Evolutionary conservation across 2,113 vertebrate species (phyloP).

Genomic region (Callospermophilus lateralis): DNA sequence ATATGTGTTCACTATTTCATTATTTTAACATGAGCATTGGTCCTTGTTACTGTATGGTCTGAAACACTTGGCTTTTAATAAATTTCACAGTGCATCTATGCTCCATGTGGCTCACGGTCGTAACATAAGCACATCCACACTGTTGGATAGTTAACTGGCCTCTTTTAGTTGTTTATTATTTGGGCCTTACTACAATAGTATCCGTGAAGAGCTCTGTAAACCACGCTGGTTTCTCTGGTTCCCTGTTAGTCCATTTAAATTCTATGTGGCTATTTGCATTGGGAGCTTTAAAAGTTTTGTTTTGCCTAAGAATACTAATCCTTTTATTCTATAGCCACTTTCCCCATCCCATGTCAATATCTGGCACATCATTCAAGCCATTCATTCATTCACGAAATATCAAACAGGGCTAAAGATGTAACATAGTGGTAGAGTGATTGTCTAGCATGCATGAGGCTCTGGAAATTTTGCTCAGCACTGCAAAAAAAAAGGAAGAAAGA

Average conservation of each 20-base stretch:
- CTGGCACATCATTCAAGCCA: not conserved
- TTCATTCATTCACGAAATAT: not conserved
- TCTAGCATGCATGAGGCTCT: no score
- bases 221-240: not conserved
- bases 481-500: no score
- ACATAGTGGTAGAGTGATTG: not conserved
- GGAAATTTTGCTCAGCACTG: no score
- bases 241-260: not conserved
- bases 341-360: not conserved
- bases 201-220: not conserved
- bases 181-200: not conserved
- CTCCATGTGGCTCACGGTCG: not conserved
- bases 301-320: not conserved
- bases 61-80: not conserved
- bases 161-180: not conserved
- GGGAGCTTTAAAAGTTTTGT: not conserved
- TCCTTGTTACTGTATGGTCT: not conserved
- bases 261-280: not conserved
- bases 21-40: not conserved
- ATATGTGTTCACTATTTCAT: not conserved
- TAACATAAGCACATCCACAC: not conserved
- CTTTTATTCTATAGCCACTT: not conserved
- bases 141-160: not conserved
- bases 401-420: not conserved
- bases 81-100: not conserved